A percentile compares a stretch with the other conserved stretches of the same genome.
Evolutionary conservation across 2,888 invertebrate genomes (phyloP).

Genomic region (Agrotis exclamationis): DNA sequence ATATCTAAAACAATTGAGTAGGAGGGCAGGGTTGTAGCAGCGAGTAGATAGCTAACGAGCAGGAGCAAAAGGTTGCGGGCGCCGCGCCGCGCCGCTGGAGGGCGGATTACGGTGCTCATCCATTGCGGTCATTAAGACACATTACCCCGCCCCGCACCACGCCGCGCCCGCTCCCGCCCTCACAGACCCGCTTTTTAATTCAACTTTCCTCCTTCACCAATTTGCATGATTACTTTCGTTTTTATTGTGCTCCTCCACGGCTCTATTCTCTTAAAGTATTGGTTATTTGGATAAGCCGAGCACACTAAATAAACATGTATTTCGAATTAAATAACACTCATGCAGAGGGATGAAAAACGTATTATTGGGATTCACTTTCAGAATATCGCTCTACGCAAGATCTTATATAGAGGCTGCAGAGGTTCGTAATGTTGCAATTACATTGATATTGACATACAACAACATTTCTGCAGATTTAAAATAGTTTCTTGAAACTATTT

Average conservation of each 20-base stretch:
- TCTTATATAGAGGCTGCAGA: constrained; percentile 10
- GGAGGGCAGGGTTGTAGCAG: constrained; percentile 62
- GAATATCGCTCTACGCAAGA: constrained; percentile 26
- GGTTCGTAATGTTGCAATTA: not conserved
- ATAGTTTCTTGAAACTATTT: no score
- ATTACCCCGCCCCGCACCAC: constrained; percentile 77
- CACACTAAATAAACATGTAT: constrained; percentile 65
- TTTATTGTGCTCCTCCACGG: constrained; percentile 85
- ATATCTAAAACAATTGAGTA: constrained; percentile 70
- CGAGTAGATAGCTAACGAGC: constrained; percentile 76
- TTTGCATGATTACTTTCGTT: constrained; percentile 92
- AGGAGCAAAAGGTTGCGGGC: constrained; percentile 82
- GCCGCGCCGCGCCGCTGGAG: constrained; percentile 69
- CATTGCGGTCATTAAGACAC: constrained; percentile 91
- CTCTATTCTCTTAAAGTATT: constrained; percentile 76
- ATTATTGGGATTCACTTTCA: constrained; percentile 41
- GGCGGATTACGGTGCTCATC: constrained; percentile 88
- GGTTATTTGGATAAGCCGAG: constrained; percentile 74
- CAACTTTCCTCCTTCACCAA: constrained; percentile 89
- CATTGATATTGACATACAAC: not conserved
- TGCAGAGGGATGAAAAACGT: constrained; percentile 44
- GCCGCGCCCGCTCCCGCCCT: constrained; percentile 64
- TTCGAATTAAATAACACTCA: constrained; percentile 62
- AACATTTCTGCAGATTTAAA: not conserved
- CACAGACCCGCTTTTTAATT: constrained; percentile 89